Conservation (phyloP, 2,888 invertebrate genomes). For the Andricus curvator region DNA sequence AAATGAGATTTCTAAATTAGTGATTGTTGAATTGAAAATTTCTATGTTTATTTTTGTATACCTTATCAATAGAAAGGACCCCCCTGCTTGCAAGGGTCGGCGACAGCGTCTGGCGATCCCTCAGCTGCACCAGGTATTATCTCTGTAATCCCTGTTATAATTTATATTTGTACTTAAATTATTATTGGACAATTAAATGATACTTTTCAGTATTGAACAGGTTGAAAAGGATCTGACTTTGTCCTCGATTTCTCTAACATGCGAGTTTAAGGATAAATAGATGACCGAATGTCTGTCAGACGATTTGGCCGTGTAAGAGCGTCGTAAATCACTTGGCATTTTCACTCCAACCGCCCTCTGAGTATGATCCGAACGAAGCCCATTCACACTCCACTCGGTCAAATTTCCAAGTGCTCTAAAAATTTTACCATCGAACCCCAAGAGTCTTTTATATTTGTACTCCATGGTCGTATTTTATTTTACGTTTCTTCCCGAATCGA, state of each 20-base stretch:
- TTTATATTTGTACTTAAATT: neutral
- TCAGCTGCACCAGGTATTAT: too few relatives aligned
- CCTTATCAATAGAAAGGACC: too few relatives aligned
- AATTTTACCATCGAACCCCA: slow-evolving; percentile 23
- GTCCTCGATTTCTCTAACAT: slow-evolving; percentile 7
- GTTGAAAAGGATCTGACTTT: neutral
- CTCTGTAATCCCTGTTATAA: too few relatives aligned
- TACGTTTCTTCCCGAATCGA: slow-evolving; percentile 46
- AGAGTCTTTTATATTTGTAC: slow-evolving; percentile 25
- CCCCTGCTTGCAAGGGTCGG: too few relatives aligned
- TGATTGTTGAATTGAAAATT: too few relatives aligned
- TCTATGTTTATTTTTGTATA: too few relatives aligned
- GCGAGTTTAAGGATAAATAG: slow-evolving; percentile 35
- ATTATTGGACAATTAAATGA: neutral
- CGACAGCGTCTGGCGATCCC: too few relatives aligned
- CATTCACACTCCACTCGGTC: slow-evolving; percentile 54
- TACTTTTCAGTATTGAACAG: neutral
- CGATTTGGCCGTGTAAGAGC: slow-evolving; percentile 27
- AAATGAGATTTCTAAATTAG: too few relatives aligned
- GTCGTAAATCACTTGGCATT: slow-evolving; percentile 34
- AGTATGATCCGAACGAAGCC: slow-evolving; percentile 19
- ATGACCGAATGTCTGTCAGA: slow-evolving; percentile 17
- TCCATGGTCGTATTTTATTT: slow-evolving; percentile 52
- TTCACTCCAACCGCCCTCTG: slow-evolving; percentile 33
- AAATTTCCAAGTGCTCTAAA: slow-evolving; percentile 48